Base-by-base conservation (phyloP, 1,140 invertebrate species). In the Heliconius nattereri region DNA sequence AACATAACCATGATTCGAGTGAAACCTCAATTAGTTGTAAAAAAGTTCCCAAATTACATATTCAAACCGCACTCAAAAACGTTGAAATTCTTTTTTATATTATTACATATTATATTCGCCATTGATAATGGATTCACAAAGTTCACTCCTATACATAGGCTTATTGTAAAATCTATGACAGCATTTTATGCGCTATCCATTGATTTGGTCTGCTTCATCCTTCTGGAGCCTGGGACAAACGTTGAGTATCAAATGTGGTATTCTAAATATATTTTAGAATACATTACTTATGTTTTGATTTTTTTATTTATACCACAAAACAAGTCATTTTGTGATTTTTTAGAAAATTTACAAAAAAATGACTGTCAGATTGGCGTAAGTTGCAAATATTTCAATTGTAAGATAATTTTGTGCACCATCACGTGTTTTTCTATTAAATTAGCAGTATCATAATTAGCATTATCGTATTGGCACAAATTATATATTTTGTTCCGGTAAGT, bases 261-360 rank as follows among this genome's bases (percentile, higher is more conserved):
- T 26, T 13, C 9, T 13, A 66, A 23, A 66, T 66, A 66, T 26
- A 11, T 66, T 11, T 26, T 66, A 7, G 57, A 66, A 66, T 3
- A 66, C 23, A 26, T 66, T 1, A 66, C 20, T 66, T 26, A 66
- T 66, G 23, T 66, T 26, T 11, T 26, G 3, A 29, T 66, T 66
- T 66, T 66, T 26, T 66, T 66, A 26, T n/a, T 66, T 26, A 66
- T 60, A 60, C 57, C 57, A 60, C 57, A 26, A 60, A 60, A 13
- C 5, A 66, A 66, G 13, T 29, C 57, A 13, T 26, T 66, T 29
- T 66, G 23, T 26, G 20, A 26, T 66, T 66, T 26, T 66, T 66
- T 66, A 8, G 23, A 29, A 66, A 26, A 66, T 26, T 66, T 66
- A 16, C 57, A 66, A 66, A 13, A 23, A 66, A 26, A 29, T 26